Conservation (phyloP, 1,140 invertebrate genomes). For the Drosophila ironensis region DNA sequence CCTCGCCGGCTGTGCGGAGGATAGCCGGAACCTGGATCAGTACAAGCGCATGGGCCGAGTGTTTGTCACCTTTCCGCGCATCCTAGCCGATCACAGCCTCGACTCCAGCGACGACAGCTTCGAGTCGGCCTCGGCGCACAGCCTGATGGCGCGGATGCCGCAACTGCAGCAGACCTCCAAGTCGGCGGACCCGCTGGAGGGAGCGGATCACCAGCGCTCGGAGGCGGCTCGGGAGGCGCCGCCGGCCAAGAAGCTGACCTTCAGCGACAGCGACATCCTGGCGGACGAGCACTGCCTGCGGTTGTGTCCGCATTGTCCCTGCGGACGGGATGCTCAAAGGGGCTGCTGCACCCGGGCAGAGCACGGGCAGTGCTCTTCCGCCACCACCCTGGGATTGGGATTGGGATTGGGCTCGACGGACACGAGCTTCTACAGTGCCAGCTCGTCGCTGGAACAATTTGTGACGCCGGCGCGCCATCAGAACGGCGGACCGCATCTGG, state of each 20-base stretch:
- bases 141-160: constrained; percentile 52
- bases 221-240: constrained; percentile 6
- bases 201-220: no score
- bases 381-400: neutral
- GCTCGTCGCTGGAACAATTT: constrained; percentile 74
- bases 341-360: constrained; percentile 51
- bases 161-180: constrained; percentile 59
- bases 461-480: constrained; percentile 41
- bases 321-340: constrained; percentile 36
- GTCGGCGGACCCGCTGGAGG: constrained; percentile 75
- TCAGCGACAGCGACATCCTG: constrained; percentile 78
- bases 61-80: constrained; percentile 75
- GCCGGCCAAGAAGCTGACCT: constrained; percentile 65
- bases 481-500: constrained; percentile 40
- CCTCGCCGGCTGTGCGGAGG: constrained; percentile 86
- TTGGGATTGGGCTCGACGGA: constrained; percentile 59
- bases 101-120: constrained; percentile 78
- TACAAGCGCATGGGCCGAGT: constrained; percentile 80
- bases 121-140: constrained; percentile 76
- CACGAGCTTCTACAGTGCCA: constrained; percentile 79
- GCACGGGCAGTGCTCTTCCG: constrained; percentile 37
- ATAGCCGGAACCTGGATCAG: constrained; percentile 78
- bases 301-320: constrained; percentile 64
- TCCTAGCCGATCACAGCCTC: constrained; percentile 46
- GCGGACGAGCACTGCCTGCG: constrained; percentile 60